Evolutionary conservation across 1,140 invertebrate species (phyloP), one percentile per base, ranked within the genome.

Genomic region (Drosophila grimshawi): DNA sequence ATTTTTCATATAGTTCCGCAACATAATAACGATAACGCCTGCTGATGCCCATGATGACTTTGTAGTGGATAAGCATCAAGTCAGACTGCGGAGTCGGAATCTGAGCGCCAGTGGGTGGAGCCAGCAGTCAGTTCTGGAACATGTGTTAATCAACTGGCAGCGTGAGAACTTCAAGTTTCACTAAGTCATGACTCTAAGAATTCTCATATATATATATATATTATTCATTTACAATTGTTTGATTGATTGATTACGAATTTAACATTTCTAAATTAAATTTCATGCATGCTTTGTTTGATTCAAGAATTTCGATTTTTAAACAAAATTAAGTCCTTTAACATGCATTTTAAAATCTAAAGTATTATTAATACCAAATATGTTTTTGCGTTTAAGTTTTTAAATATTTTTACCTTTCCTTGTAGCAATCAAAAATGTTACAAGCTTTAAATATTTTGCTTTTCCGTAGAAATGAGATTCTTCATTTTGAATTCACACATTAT

Each of bases 1-100:
- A 88, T 86, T 88, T 80, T 82, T 80, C 76, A 78, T 88, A 83
- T 83, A 89, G 85, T 80, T 83, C 59, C 56, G 41, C 65, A 66
- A 51, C 46, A 62, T 45, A 45, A 62, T 66, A 61, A 73, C 48
- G 55, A 77, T 74, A 68, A 72, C 52, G 57, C 53, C 49, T 35
- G 70, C 48, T 43, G 19, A 57, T 7, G 37, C 29, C 56, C 68
- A 71, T 46, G 51, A 60, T 69, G 71, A 76, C 76, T 82, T 76
- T 79, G 62, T 52, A 82, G 60, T 78, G 76, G 76, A 76, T 82
- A 76, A 82, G 79, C 60, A 76, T 19, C 46, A 45, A 66, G 61
- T 48, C 60, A 64, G 49, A 39, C 67, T 37, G 19, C 8, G 32
- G 27, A 59, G 53, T 49, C 53, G 35, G 19, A 19, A 30, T n/a